These are phyloP conservation scores for Leptosomus discolor DNA, from an alignment of 2,113 vertebrate species.

Conservation along the genomic window DNA sequence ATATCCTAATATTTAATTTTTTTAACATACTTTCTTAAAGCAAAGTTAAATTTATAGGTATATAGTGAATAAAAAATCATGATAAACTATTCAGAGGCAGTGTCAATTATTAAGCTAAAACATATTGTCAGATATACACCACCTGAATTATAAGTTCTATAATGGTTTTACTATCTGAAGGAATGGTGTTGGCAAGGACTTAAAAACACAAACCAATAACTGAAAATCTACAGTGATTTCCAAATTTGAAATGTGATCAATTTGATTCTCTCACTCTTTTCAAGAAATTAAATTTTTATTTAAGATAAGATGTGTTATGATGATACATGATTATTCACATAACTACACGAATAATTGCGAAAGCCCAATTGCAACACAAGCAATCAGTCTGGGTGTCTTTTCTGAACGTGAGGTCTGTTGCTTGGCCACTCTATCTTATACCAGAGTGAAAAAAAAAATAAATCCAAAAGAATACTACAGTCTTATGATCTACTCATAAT, in stretches of 20 bases:
- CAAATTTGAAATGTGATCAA: not conserved
- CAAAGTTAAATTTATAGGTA: not conserved
- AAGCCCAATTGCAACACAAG: not conserved
- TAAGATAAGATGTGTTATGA: no score
- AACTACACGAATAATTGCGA: not conserved
- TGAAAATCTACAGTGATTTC: not conserved
- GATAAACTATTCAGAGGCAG: not conserved
- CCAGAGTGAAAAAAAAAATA: not conserved
- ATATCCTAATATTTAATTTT: not conserved
- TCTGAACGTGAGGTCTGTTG: not conserved
- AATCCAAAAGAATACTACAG: not conserved
- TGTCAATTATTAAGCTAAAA: not conserved
- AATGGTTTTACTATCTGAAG: not conserved
- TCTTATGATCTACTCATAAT: not conserved
- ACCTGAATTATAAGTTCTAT: no score
- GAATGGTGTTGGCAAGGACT: not conserved
- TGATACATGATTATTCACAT: no score
- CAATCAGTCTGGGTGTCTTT: not conserved
- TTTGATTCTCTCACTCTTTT: not conserved
- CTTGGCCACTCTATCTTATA: not conserved
- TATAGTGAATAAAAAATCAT: not conserved
- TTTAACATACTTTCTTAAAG: not conserved
- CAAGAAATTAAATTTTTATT: not conserved
- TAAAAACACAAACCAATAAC: not conserved
- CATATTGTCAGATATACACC: accelerated